Conservation (phyloP, 2,888 invertebrate genomes). For the Caenorhabditis plicata region DNA sequence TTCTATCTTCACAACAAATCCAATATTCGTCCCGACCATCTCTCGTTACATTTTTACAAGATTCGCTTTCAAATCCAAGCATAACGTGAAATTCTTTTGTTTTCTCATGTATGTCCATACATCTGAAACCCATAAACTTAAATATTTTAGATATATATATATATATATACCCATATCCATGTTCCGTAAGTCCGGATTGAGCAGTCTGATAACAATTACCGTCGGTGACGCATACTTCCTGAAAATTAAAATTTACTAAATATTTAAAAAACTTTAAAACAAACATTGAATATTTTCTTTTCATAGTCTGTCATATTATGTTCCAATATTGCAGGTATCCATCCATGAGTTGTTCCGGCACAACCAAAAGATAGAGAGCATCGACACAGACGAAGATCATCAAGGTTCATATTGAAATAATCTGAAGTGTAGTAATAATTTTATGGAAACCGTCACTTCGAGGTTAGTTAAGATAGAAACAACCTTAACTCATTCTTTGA, state of each 20-base stretch:
- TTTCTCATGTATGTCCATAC: constrained; percentile 11
- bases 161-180: too few relatives aligned
- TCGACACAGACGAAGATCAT: not conserved
- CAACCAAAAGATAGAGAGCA: constrained; percentile 14
- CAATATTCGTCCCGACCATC: not conserved
- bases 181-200: too few relatives aligned
- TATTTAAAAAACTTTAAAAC: too few relatives aligned
- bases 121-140: constrained; percentile 8
- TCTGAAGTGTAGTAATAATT: too few relatives aligned
- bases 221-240: constrained; percentile 22
- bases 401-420: not conserved
- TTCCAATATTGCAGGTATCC: too few relatives aligned
- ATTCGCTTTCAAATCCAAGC: not conserved
- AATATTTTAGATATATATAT: not conserved
- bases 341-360: constrained; percentile 5
- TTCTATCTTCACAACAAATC: constrained; percentile 13
- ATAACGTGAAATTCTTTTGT: not conserved
- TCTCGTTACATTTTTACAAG: not conserved
- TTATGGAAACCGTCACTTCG: too few relatives aligned
- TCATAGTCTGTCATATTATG: too few relatives aligned
- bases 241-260: too few relatives aligned
- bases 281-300: too few relatives aligned
- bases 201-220: constrained; percentile 22
- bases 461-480: too few relatives aligned
- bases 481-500: too few relatives aligned